These are phyloP conservation scores for Epinotia brunnichana DNA, from an alignment of 2,888 invertebrate species.

Conservation along the genomic window DNA sequence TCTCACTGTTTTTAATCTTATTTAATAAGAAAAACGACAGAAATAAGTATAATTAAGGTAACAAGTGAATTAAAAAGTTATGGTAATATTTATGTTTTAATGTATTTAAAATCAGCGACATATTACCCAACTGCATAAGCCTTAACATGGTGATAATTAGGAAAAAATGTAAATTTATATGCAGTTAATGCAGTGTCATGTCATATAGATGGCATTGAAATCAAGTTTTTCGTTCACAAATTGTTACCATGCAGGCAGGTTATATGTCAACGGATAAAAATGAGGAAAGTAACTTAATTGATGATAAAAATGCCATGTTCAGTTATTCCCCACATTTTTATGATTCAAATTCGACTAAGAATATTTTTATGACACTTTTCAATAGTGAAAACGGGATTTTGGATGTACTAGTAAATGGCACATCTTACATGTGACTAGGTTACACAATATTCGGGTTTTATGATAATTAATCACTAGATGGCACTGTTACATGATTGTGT, in stretches of 20 bases:
- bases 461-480: slow-evolving; percentile 5
- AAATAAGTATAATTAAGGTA: slow-evolving; percentile 24
- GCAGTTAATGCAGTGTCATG: too few species aligned
- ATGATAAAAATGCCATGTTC: slow-evolving; percentile 36
- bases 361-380: slow-evolving; percentile 3
- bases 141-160: neutral
- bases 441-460: slow-evolving; percentile 17
- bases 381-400: slow-evolving; percentile 8
- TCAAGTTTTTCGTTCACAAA: neutral
- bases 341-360: slow-evolving; percentile 28
- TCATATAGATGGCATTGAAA: slow-evolving; percentile 12
- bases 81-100: slow-evolving; percentile 7
- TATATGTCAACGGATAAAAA: slow-evolving; percentile 16
- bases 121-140: slow-evolving; percentile 16
- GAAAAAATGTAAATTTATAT: neutral
- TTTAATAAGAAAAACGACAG: neutral
- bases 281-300: slow-evolving; percentile 32
- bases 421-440: slow-evolving; percentile 64
- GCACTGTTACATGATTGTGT: neutral
- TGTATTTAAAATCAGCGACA: slow-evolving; percentile 19
- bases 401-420: slow-evolving; percentile 62
- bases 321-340: slow-evolving; percentile 37
- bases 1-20: slow-evolving; percentile 25
- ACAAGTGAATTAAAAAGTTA: slow-evolving; percentile 24
- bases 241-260: slow-evolving; percentile 14